Conservation (phyloP, 2,113 vertebrate genomes). For the human region DNA sequence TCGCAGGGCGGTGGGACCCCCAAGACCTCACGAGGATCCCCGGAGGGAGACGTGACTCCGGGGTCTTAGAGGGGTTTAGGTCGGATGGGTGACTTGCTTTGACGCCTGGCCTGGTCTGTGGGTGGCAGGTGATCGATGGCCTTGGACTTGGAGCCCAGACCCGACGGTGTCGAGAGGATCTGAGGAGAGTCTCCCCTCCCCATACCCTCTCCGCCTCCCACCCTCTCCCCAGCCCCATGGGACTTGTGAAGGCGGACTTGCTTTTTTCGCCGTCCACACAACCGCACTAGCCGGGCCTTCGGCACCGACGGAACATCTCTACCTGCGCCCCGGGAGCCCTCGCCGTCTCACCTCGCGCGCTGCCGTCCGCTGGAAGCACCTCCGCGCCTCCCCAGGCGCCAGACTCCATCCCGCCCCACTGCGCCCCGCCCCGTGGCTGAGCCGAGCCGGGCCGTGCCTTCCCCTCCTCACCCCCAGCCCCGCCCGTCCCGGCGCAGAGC, state of each 20-base stretch:
- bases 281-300: background rate
- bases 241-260: background rate
- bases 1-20: background rate
- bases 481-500: background rate
- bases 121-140: background rate
- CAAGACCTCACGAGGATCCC: background rate
- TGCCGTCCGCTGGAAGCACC: background rate
- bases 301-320: background rate
- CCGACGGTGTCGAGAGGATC: background rate
- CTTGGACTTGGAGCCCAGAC: background rate
- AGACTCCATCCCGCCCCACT: background rate
- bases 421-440: background rate
- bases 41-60: background rate
- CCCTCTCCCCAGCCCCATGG: background rate
- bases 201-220: background rate
- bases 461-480: background rate
- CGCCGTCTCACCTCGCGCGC: background rate
- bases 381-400: fast-evolving
- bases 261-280: background rate
- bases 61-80: background rate
- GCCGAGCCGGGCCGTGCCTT: background rate
- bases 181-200: background rate
- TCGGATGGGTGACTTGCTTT: background rate
- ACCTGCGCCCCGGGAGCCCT: background rate
- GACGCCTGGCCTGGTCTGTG: background rate